Base-by-base conservation (phyloP, 2,113 vertebrate species). In the Tupaia tana region DNA sequence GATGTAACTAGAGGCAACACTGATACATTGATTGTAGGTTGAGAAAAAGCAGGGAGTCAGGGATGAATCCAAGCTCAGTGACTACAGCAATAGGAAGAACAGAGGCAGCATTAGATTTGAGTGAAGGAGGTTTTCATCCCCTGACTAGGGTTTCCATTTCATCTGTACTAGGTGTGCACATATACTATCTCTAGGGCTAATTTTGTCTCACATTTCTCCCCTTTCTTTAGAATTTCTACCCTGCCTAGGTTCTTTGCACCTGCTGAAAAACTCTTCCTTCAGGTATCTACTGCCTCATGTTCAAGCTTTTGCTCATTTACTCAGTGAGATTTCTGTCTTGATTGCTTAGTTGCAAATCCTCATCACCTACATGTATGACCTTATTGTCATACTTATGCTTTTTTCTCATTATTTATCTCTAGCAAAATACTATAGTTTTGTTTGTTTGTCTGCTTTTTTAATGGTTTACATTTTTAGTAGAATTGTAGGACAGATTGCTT, bases 1-100 rank as follows among this genome's bases (percentile, higher is more conserved):
- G 64, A 27, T n/a, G 22, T 52, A 31, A 78, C 73, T 52, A 61
- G 22, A 66, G 25, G 83, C 54, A 56, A n/a, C 24, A 27, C 29
- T 0, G 3, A 34, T 77, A 20, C 4, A 16, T 0, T 78, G 1
- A 31, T 19, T 43, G 9, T 31, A 63, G 20, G 14, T 25, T 58
- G 34, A 64, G 13, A 14, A 78, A 22, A 74, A 27, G 20, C 63
- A n/a, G 2, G 27, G 20, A 87, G 52, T n/a, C 12, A 10, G 82
- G 20, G 70, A 14, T 63, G 8, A 82, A 43, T 63, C 20, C 34
- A 69, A 52, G 6, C 20, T 22, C 56, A 70, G 19, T 86, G 77
- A 66, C 20, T 58, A 4, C 19, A 15, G 27, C 9, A 20, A 61
- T 2, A 43, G 58, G 18, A 34, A 54, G 11, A 7, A 82, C 29